Percentiles rank a stretch among this genome's conserved stretches.
phyloP scores from a whole-genome alignment of 1,140 invertebrate species.

The Melitaea cinxia region DNA sequence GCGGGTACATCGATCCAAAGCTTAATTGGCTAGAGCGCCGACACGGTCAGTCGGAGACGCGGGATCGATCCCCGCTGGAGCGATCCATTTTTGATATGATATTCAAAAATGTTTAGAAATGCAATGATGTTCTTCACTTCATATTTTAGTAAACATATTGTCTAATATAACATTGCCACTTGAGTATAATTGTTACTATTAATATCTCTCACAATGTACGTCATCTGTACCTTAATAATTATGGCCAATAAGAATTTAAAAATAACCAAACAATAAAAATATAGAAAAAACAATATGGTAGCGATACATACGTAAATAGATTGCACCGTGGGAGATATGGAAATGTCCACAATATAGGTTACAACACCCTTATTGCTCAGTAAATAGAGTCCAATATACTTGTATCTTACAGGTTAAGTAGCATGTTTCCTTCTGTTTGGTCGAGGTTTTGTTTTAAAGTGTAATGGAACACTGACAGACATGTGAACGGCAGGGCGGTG shows the following conservation, averaged over 20 bases:
- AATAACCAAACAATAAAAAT: slow-evolving; percentile 29
- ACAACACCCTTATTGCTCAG: not conserved
- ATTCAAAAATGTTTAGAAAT: too few relatives aligned
- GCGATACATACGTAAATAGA: slow-evolving; percentile 51
- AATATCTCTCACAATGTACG: not conserved
- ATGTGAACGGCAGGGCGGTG: slow-evolving; percentile 52
- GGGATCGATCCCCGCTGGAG: too few relatives aligned
- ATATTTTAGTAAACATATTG: too few relatives aligned
- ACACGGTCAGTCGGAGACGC: too few relatives aligned
- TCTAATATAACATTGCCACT: too few relatives aligned
- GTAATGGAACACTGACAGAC: slow-evolving; percentile 59
- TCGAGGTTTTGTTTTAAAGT: slow-evolving; percentile 59
- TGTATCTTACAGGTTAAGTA: slow-evolving; percentile 6
- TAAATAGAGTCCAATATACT: slow-evolving; percentile 3
- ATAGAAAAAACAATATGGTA: slow-evolving; percentile 28
- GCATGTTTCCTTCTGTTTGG: slow-evolving; percentile 28
- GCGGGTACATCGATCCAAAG: too few relatives aligned
- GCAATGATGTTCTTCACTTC: too few relatives aligned
- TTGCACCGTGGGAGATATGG: slow-evolving; percentile 49
- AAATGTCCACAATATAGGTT: slow-evolving; percentile 6
- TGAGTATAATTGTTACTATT: not conserved
- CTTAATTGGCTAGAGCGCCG: too few relatives aligned
- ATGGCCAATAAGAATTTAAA: not conserved
- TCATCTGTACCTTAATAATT: not conserved
- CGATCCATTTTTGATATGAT: too few relatives aligned